Conservation (phyloP, 2,888 invertebrate genomes). For the Achlya flavicornis region DNA sequence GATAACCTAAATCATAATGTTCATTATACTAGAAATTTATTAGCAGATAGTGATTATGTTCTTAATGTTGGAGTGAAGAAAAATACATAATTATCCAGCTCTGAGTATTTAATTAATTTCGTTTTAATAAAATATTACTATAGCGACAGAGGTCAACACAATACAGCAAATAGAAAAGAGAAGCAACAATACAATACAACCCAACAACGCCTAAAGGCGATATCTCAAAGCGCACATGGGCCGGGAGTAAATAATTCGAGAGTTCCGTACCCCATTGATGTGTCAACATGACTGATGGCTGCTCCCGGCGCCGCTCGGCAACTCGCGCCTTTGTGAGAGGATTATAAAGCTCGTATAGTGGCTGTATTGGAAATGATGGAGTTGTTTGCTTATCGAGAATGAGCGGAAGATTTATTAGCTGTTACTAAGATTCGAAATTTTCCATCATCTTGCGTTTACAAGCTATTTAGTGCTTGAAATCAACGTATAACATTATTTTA, state of each 20-base stretch:
- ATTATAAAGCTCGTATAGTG: conserved; percentile 21
- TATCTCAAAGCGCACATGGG: conserved; percentile 20
- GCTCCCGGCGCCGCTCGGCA: conserved; percentile 16
- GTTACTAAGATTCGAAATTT: background rate
- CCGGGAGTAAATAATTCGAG: conserved; percentile 56
- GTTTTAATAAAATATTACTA: too few relatives aligned
- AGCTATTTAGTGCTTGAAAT: background rate
- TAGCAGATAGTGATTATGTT: too few relatives aligned
- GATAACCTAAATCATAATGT: too few relatives aligned
- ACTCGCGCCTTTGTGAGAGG: background rate
- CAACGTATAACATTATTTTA: too few relatives aligned
- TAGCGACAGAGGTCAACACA: background rate
- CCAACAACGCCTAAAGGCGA: conserved; percentile 12
- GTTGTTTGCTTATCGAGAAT: conserved; percentile 15
- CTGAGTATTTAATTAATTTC: too few relatives aligned
- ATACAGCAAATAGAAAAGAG: background rate
- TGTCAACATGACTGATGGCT: conserved; percentile 62
- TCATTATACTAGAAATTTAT: too few relatives aligned
- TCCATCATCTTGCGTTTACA: background rate
- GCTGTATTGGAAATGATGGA: conserved; percentile 30
- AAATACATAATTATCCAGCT: too few relatives aligned
- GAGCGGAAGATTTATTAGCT: conserved; percentile 14
- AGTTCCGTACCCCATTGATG: conserved; percentile 47
- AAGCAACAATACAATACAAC: background rate
- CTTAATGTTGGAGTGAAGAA: too few relatives aligned